phyloP scores from a whole-genome alignment of 1,140 invertebrate species.

The Bombus sibiricus region DNA sequence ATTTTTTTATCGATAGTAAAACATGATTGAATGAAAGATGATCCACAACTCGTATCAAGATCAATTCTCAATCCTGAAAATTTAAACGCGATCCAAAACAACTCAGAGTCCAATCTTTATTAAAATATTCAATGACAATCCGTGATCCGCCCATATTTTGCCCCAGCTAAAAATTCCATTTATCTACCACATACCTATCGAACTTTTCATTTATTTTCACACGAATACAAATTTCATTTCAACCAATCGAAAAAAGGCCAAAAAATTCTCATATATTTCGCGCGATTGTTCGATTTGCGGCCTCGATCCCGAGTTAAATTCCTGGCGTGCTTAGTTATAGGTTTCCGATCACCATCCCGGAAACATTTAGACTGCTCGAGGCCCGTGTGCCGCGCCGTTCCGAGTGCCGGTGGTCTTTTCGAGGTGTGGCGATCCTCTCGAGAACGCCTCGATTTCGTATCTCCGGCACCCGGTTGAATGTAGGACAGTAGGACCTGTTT shows the following conservation, averaged over 20 bases:
- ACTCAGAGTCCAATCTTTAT: neutral
- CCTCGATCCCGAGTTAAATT: slow-evolving; percentile 15
- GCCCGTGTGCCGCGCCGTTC: too few relatives aligned
- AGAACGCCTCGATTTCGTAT: slow-evolving; percentile 40
- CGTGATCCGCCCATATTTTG: too few relatives aligned
- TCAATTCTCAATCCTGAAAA: neutral
- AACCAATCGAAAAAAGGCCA: neutral
- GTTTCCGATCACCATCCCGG: slow-evolving; percentile 12
- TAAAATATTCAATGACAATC: neutral
- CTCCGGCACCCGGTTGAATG: slow-evolving; percentile 36
- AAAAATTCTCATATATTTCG: neutral
- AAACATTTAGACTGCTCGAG: slow-evolving; percentile 7
- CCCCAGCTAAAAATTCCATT: neutral
- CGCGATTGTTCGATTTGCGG: neutral
- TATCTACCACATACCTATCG: neutral
- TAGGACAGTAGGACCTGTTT: slow-evolving; percentile 71
- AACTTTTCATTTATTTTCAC: neutral
- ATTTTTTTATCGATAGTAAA: too few relatives aligned
- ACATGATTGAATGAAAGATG: neutral
- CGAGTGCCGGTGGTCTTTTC: slow-evolving; percentile 27
- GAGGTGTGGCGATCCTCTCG: slow-evolving; percentile 32
- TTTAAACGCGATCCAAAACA: neutral
- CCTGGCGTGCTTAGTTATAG: neutral
- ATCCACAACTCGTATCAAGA: too few relatives aligned
- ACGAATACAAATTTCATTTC: neutral